Conservation (phyloP, 2,113 vertebrate genomes). For the Copsychus sechellarum region DNA sequence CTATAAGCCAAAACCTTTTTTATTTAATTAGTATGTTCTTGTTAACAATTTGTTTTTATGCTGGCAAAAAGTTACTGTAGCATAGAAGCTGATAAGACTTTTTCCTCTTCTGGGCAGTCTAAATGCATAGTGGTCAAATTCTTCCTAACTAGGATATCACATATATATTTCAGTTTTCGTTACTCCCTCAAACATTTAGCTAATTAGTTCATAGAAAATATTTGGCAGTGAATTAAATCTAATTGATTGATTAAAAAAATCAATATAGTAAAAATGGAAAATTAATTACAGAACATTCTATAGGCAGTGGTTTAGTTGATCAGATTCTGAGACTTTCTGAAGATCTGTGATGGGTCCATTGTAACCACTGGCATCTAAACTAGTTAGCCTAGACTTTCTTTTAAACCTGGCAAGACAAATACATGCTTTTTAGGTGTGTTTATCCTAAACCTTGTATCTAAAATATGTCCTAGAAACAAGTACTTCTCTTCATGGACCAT, state of each 20-base stretch:
- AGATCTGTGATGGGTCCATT: neutral
- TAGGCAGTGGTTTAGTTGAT: neutral
- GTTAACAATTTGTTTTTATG: neutral
- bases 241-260: conserved; percentile 1
- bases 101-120: neutral
- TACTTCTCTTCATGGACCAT: neutral
- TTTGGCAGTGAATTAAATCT: neutral
- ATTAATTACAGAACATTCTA: neutral
- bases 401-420: neutral
- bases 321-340: neutral
- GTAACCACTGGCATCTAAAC: neutral
- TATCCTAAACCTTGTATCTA: neutral
- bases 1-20: neutral
- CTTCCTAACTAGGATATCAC: neutral
- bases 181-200: neutral
- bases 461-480: neutral
- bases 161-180: neutral
- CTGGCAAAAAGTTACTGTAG: neutral
- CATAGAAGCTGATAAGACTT: neutral
- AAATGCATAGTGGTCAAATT: neutral
- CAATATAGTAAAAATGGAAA: neutral
- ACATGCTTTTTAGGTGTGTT: neutral
- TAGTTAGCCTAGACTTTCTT: neutral
- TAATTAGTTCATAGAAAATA: conserved; percentile 12
- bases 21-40: neutral